Conservation (phyloP, 1,140 invertebrate species). For the Drosophila oshimai region DNA sequence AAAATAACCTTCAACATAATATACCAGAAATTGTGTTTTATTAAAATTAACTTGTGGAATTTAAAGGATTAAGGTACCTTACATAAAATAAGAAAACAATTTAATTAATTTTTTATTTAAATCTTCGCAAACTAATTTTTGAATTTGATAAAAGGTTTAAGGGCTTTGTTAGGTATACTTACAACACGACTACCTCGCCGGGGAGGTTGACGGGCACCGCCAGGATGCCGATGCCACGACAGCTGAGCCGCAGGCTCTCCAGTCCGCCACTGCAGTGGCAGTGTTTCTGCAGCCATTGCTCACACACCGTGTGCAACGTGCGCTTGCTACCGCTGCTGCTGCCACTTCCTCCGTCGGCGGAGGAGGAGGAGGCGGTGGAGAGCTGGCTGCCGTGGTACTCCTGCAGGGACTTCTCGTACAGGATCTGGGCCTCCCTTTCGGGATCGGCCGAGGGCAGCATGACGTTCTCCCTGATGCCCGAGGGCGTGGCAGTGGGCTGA, state of each 20-base stretch:
- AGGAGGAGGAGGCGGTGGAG: background rate
- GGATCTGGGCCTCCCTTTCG: constrained; percentile 73
- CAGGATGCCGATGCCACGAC: constrained; percentile 70
- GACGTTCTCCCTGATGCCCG: constrained; percentile 73
- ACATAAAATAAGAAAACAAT: no score
- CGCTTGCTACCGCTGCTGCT: constrained; percentile 33
- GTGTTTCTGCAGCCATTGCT: constrained; percentile 70
- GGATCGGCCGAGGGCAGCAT: constrained; percentile 76
- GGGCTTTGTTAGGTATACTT: constrained; percentile 60
- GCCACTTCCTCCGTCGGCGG: no score
- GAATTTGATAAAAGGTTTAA: background rate
- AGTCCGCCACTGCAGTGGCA: constrained; percentile 74
- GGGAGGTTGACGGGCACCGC: constrained; percentile 75
- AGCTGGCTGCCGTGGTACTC: constrained; percentile 70
- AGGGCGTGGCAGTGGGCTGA: background rate
- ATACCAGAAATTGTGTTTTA: no score
- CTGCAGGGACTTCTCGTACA: constrained; percentile 77
- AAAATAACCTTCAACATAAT: no score
- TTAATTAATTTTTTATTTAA: no score
- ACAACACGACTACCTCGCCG: constrained; percentile 63
- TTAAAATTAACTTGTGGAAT: no score
- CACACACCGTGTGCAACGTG: constrained; percentile 64
- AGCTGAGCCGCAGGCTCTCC: constrained; percentile 64
- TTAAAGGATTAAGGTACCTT: no score
- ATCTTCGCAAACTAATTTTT: background rate